A percentile compares a stretch with the other conserved stretches of the same genome.
Conservation (phyloP, 2,797 vertebrate species). For the Pristis pectinata region DNA sequence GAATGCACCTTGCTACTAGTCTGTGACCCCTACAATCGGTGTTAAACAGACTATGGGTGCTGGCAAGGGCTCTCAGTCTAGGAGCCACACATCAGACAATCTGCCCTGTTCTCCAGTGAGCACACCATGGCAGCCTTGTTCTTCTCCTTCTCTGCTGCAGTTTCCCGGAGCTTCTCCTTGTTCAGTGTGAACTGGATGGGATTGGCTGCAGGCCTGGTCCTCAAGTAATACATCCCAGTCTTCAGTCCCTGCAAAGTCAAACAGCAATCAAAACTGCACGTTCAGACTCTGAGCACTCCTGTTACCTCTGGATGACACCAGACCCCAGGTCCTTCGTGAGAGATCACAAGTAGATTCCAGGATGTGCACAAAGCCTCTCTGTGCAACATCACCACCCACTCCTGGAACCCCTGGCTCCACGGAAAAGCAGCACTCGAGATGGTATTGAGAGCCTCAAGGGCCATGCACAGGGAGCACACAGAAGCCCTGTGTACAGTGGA, state of each 20-base stretch:
- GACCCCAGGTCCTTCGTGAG: too few relatives aligned
- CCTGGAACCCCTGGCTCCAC: too few relatives aligned
- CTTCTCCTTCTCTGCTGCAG: constrained; percentile 64
- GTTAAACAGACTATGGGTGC: neutral
- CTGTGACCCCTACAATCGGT: neutral
- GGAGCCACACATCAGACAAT: constrained; percentile 92
- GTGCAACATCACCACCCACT: too few relatives aligned
- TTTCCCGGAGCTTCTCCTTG: constrained; percentile 85
- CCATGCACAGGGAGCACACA: too few relatives aligned
- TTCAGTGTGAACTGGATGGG: constrained; percentile 97
- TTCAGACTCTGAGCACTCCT: neutral
- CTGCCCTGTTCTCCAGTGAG: constrained; percentile 87
- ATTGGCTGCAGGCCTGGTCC: constrained; percentile 90
- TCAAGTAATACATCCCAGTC: constrained; percentile 96
- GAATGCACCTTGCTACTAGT: too few relatives aligned
- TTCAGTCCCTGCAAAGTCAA: constrained; percentile 76
- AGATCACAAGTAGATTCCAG: too few relatives aligned
- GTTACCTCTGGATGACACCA: too few relatives aligned
- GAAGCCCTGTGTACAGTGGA: too few relatives aligned
- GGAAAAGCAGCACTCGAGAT: too few relatives aligned
- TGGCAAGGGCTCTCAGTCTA: constrained; percentile 48
- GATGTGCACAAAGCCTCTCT: too few relatives aligned
- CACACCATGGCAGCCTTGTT: constrained; percentile 94
- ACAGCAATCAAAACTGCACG: neutral
- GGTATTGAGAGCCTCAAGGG: too few relatives aligned